Percentiles rank a stretch among this genome's conserved stretches.
Conservation (phyloP, 1,140 invertebrate genomes). For the Bemisia tabaci region DNA sequence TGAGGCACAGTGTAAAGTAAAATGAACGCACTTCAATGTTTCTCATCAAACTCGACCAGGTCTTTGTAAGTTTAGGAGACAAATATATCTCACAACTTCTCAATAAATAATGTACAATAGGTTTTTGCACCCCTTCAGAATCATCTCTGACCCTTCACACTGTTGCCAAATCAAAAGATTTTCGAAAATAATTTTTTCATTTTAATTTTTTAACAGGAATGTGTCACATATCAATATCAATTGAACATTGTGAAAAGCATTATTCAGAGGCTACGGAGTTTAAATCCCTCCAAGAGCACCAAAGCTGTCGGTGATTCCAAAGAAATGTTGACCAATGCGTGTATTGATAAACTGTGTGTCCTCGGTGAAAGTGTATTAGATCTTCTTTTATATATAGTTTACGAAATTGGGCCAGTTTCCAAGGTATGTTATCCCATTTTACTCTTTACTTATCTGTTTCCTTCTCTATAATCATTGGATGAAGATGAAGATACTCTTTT, state of each 20-base stretch:
- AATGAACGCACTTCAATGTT: too few relatives aligned
- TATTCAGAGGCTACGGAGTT: conserved; percentile 40
- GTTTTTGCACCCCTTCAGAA: too few relatives aligned
- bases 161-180: too few relatives aligned
- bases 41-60: too few relatives aligned
- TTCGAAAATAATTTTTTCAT: too few relatives aligned
- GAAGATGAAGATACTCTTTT: not conserved
- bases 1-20: too few relatives aligned
- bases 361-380: conserved; percentile 67
- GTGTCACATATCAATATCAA: conserved; percentile 64
- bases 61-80: too few relatives aligned
- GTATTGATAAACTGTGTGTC: conserved; percentile 61
- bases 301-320: conserved; percentile 13
- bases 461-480: not conserved
- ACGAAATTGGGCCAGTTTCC: conserved; percentile 39
- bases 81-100: too few relatives aligned
- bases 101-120: too few relatives aligned
- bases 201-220: conserved; percentile 40
- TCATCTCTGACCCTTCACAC: too few relatives aligned
- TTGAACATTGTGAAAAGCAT: conserved; percentile 59
- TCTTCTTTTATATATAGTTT: conserved; percentile 52
- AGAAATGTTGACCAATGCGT: conserved; percentile 36
- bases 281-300: not conserved
- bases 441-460: not conserved
- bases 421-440: conserved; percentile 24